A percentile compares a stretch with the other conserved stretches of the same genome.
These are phyloP conservation scores for Cynaeus angustus DNA, from an alignment of 2,888 invertebrate genomes.

Conservation along the genomic window DNA sequence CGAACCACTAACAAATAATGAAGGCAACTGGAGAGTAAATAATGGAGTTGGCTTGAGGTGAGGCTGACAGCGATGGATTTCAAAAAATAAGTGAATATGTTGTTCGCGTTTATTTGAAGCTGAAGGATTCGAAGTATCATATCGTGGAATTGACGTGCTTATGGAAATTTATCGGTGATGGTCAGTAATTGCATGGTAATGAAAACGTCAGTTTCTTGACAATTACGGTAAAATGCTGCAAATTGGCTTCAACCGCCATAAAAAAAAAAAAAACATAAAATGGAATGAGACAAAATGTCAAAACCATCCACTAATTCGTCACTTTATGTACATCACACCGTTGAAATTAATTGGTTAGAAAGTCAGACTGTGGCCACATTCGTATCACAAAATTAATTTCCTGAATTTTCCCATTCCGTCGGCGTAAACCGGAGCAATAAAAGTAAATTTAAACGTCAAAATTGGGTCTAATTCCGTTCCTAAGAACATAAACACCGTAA, in stretches of 20 bases:
- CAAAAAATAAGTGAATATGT: not conserved
- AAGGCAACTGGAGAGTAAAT: conserved; percentile 61
- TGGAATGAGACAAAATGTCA: too few species aligned
- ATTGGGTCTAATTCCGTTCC: conserved; percentile 47
- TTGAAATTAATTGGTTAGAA: conserved; percentile 28
- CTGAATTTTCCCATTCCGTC: conserved; percentile 33
- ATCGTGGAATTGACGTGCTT: conserved; percentile 9
- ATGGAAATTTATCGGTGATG: conserved; percentile 25
- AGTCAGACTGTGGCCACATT: conserved; percentile 20
- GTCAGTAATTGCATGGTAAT: not conserved
- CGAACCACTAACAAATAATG: conserved; percentile 68
- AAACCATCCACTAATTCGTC: not conserved
- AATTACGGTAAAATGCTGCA: not conserved
- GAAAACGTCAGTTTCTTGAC: too few species aligned
- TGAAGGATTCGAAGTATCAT: not conserved
- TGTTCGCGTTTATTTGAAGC: not conserved
- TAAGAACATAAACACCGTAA: conserved; percentile 48
- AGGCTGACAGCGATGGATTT: conserved; percentile 60
- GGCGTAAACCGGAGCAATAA: conserved; percentile 43
- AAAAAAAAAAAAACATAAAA: too few species aligned
- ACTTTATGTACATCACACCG: not conserved
- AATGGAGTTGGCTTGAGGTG: conserved; percentile 56
- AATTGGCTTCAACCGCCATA: not conserved
- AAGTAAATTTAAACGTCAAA: conserved; percentile 51
- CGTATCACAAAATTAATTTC: conserved; percentile 42